Evolutionary conservation across 2,888 invertebrate species (phyloP).

Genomic region (Andrena flavipes): DNA sequence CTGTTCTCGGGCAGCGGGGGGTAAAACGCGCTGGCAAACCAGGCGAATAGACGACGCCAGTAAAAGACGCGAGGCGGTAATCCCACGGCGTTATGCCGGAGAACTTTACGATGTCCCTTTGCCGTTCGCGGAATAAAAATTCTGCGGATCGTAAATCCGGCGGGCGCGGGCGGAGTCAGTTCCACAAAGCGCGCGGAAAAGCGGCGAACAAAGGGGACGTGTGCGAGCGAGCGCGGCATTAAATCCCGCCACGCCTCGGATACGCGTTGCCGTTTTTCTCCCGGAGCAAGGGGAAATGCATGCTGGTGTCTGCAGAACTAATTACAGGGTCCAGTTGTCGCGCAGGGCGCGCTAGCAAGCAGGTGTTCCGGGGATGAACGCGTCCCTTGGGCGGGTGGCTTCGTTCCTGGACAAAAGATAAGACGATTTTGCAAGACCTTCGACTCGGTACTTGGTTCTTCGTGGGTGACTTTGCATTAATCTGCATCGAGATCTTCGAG

Average conservation of each 20-base stretch:
- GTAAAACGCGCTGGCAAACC: conserved; percentile 24
- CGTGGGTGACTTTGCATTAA: no score
- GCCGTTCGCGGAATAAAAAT: conserved; percentile 34
- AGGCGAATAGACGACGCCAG: conserved; percentile 7
- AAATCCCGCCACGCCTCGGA: conserved; percentile 26
- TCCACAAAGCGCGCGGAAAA: conserved; percentile 34
- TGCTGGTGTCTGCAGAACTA: conserved; percentile 11
- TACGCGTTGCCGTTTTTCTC: conserved; percentile 15
- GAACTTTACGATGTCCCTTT: conserved; percentile 13
- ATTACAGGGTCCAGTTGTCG: conserved; percentile 15
- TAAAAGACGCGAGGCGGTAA: not conserved
- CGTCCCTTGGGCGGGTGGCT: not conserved
- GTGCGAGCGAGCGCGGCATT: conserved; percentile 24
- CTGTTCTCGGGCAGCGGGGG: conserved; percentile 20
- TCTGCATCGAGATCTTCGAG: no score
- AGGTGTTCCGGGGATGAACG: not conserved
- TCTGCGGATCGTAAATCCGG: conserved; percentile 36
- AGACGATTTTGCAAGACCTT: not conserved
- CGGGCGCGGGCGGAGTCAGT: not conserved
- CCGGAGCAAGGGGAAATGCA: not conserved
- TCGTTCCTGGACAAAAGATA: conserved; percentile 2
- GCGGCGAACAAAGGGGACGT: conserved; percentile 18
- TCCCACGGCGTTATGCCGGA: conserved; percentile 7
- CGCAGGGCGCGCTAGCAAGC: not conserved
- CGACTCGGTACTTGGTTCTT: no score